These are phyloP conservation scores for Liolophura sinensis DNA, from an alignment of 1,140 invertebrate genomes.

Conservation along the genomic window DNA sequence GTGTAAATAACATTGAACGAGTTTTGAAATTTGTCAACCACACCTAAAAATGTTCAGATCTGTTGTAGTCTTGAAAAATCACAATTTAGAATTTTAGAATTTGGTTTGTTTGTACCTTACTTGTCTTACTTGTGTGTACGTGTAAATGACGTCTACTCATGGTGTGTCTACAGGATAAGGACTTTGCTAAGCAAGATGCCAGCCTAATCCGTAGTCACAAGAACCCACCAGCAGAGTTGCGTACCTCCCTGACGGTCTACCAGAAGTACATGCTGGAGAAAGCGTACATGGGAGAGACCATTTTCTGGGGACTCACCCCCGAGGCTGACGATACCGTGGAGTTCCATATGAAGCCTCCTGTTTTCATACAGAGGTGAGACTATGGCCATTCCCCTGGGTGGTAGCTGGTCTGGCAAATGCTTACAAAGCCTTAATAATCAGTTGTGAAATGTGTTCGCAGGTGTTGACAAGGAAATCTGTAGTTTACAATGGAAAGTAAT, in stretches of 20 bases:
- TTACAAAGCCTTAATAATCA: neutral
- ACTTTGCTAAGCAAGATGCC: slow-evolving; percentile 79
- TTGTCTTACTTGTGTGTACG: too few relatives aligned
- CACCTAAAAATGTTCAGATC: too few relatives aligned
- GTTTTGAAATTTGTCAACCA: too few relatives aligned
- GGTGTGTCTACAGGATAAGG: slow-evolving; percentile 77
- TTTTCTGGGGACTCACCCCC: slow-evolving; percentile 91
- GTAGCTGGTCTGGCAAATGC: too few relatives aligned
- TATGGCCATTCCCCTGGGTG: neutral
- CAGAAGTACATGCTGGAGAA: slow-evolving; percentile 79
- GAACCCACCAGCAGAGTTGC: slow-evolving; percentile 73
- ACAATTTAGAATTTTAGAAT: too few relatives aligned
- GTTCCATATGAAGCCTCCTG: slow-evolving; percentile 80
- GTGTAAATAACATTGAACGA: too few relatives aligned
- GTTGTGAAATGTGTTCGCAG: neutral
- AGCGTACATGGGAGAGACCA: slow-evolving; percentile 86
- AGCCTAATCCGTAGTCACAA: slow-evolving; percentile 74
- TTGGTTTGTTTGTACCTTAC: too few relatives aligned
- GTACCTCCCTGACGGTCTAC: slow-evolving; percentile 81
- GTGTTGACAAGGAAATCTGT: neutral
- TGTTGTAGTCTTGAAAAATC: too few relatives aligned
- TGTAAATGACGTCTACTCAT: too few relatives aligned
- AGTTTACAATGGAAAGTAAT: too few relatives aligned
- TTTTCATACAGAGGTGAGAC: slow-evolving; percentile 73
- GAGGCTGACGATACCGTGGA: slow-evolving; percentile 80